Base-by-base conservation (phyloP, 1,140 invertebrate species). In the Drosophila carrolli region DNA sequence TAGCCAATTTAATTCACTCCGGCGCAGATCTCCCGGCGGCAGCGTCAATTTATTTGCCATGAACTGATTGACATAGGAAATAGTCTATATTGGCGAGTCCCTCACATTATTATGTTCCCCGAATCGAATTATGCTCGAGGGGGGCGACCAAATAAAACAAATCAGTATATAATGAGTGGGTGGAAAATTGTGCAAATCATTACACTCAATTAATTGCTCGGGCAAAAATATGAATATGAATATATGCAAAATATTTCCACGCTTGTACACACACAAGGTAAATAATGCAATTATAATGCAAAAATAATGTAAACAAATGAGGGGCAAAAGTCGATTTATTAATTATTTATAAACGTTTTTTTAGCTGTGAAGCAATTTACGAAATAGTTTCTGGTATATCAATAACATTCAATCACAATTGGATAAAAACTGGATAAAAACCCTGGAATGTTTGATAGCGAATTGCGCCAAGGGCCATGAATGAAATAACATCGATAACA, bases 251-350 rank as follows among this genome's bases (percentile, higher is more conserved):
- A 76, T 58, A 32, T 57, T 75, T 32, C 46, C 44, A 32, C 23
- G 7, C 32, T 29, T 29, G 10, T 29, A 14, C 47, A 40, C n/a
- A n/a, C 13, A 38, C 11, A 32, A 7, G 44, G 48, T 19, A 74
- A 75, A 70, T 76, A 68, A 76, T 68, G 63, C 62, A 77, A 76
- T 76, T 76, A 75, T 77, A 68, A 68, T 77, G 73, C 56, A 55
- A 59, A 61, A 68, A 48, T 76, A 76, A 77, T 75, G 72, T 67
- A 75, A 47, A 53, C 60, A 75, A 57, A 75, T 56, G 43, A 63
- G 8, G 9, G n/a, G 13, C 32, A 3, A 32, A 38, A 19, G 32
- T 35, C 63, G 32, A 29, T 37, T 41, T 29, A 32, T 4, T 11
- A 70, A 41, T n/a, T 9, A 48, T 58, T 48, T 71, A 47, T 56